Base-by-base conservation (phyloP, 2,113 vertebrate species). In the Pardalotus punctatus region DNA sequence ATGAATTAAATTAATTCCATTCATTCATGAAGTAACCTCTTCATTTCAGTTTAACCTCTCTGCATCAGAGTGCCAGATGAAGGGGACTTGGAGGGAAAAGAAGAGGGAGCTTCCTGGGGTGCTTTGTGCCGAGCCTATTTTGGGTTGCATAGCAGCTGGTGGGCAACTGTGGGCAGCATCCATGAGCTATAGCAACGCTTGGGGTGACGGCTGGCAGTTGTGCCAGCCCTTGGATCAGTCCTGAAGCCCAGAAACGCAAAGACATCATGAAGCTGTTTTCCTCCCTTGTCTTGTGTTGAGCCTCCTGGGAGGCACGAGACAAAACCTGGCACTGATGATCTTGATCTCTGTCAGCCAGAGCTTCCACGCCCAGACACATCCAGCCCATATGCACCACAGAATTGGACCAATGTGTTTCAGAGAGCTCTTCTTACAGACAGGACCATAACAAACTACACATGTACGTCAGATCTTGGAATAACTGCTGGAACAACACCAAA, bases 91-190 rank as follows among this genome's bases (percentile, higher is more conserved):
- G 69, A 60, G 9, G 83, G 57, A 77, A 95, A 83, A 72, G 77
- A 88, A 92, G 81, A 81, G 57, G 45, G 50, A 53, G 73, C 16
- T 90, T 95, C 94, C 96, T 91, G 95, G 91, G 71, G 96, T 92
- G 94, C 69, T 95, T 97, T 96, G 91, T 97, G 79, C 58, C 0
- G 35, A 86, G 86, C 67, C 80, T 93, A 73, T 94, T 96, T 92
- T 65, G 91, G 82, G 93, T 95, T 94, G 95, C 94, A 74, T 96
- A 95, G 95, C 95, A 96, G 95, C 95, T 87, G 73, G 71, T 91
- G 90, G 84, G 78, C 81, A 96, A 97, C 92, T 89, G 65, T 60
- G 92, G 87, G 78, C 87, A 94, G 87, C 51, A 84, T 73, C 87
- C 79, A 42, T 5, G 42, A 83, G 76, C 94, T 94, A 92, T 95